Evolutionary conservation across 1,140 invertebrate species (phyloP).

Genomic region (Lepidurus arcticus): DNA sequence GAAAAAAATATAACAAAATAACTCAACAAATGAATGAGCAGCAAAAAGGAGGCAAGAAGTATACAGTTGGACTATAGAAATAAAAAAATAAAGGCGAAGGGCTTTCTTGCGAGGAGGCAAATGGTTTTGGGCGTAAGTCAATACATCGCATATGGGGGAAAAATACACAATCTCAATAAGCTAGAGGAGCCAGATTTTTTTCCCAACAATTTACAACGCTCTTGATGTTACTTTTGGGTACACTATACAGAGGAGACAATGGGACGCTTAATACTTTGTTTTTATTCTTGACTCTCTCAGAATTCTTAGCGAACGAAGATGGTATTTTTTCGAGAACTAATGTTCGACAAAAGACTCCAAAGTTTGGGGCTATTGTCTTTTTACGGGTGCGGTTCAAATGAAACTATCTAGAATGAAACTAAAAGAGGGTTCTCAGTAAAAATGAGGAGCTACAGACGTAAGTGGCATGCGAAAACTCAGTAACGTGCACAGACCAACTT

Average conservation of each 20-base stretch:
- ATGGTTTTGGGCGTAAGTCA: constrained; percentile 7
- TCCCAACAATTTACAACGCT: neutral
- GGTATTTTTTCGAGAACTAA: neutral
- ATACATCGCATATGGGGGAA: neutral
- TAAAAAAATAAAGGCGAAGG: constrained; percentile 15
- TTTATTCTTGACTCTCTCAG: neutral
- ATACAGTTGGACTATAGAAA: constrained; percentile 17
- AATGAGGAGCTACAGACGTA: neutral
- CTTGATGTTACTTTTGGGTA: neutral
- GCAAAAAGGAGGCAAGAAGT: neutral
- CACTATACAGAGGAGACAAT: neutral
- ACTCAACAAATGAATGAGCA: neutral
- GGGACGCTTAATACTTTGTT: neutral
- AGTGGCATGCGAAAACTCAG: neutral
- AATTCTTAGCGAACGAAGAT: constrained; percentile 5
- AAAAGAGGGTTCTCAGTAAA: neutral
- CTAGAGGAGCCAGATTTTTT: neutral
- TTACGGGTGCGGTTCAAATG: neutral
- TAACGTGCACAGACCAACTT: neutral
- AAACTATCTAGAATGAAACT: neutral
- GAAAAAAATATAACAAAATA: constrained; percentile 16
- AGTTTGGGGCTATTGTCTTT: no score
- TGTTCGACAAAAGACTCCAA: neutral
- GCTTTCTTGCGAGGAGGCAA: constrained; percentile 20
- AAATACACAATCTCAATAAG: constrained; percentile 11